Evolutionary conservation across 2,888 invertebrate species (phyloP).

Genomic region (Sisyra terminalis): DNA sequence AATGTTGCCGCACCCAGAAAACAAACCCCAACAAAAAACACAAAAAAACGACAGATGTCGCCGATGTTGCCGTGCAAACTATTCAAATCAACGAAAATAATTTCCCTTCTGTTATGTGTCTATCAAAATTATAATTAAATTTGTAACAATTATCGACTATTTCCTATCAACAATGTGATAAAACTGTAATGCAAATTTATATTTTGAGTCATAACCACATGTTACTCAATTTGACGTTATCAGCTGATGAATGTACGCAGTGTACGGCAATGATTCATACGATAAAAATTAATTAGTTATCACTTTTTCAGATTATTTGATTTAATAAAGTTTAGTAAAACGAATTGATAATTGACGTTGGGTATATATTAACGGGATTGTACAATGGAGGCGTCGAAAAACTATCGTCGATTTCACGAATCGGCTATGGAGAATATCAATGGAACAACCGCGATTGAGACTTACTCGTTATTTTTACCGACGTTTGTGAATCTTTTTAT

Average conservation of each 20-base stretch:
- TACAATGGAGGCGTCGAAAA: slow-evolving; percentile 11
- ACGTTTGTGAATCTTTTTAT: slow-evolving; percentile 16
- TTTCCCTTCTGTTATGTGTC: not conserved
- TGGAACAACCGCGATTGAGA: slow-evolving; percentile 35
- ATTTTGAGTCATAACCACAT: not conserved
- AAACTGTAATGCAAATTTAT: not conserved
- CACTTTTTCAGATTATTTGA: too few relatives aligned
- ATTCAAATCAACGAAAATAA: not conserved
- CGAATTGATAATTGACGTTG: too few relatives aligned
- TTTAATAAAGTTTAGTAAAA: too few relatives aligned
- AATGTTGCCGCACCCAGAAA: slow-evolving; percentile 1
- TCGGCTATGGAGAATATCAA: slow-evolving; percentile 35
- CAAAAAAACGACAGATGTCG: not conserved
- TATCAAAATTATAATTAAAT: too few relatives aligned
- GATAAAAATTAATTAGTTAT: not conserved
- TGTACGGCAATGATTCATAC: not conserved
- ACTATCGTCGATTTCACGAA: slow-evolving; percentile 33
- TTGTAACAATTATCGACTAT: not conserved
- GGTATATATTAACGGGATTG: too few relatives aligned
- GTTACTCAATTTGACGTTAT: too few relatives aligned
- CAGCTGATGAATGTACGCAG: too few relatives aligned
- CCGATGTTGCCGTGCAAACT: slow-evolving; percentile 1
- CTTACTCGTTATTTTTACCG: slow-evolving; percentile 23
- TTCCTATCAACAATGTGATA: not conserved
- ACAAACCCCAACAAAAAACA: not conserved